phyloP scores from a whole-genome alignment of 2,888 invertebrate species.

The Philereme vetulata region DNA sequence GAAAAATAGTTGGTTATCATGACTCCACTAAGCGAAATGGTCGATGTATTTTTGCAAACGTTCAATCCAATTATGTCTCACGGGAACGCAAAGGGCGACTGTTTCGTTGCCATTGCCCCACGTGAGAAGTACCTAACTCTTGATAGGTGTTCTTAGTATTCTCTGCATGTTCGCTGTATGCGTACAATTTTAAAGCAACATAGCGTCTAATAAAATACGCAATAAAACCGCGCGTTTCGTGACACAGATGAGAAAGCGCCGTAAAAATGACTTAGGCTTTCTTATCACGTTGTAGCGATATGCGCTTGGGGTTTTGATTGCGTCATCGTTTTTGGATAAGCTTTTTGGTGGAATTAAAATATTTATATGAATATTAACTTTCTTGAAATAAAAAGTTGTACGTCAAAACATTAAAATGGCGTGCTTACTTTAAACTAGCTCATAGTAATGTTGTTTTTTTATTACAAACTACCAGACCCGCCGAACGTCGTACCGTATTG shows the following conservation, averaged over 20 bases:
- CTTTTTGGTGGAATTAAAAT: conserved; percentile 3
- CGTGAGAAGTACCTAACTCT: conserved; percentile 3
- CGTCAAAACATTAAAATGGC: no score
- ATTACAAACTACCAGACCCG: no score
- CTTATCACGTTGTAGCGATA: conserved; percentile 42
- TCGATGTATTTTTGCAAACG: no score
- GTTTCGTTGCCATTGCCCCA: no score
- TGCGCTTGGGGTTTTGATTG: conserved; percentile 38
- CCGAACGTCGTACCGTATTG: no score
- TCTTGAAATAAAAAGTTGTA: no score
- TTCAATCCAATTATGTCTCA: no score
- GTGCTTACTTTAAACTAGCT: no score
- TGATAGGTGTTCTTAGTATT: conserved; percentile 21
- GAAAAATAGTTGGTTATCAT: no score
- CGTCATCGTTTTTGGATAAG: conserved; percentile 29
- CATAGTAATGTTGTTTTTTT: no score
- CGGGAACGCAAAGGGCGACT: not conserved
- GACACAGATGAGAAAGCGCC: conserved; percentile 32
- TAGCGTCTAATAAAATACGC: conserved; percentile 35
- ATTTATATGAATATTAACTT: no score
- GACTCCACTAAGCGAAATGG: no score
- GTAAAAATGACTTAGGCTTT: conserved; percentile 33
- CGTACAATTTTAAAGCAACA: conserved; percentile 33
- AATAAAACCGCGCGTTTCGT: conserved; percentile 30
- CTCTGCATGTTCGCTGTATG: conserved; percentile 13